Evolutionary conservation across 2,113 vertebrate species (phyloP), one percentile per base, ranked within the genome.

Genomic region (Meleagris gallopavo): DNA sequence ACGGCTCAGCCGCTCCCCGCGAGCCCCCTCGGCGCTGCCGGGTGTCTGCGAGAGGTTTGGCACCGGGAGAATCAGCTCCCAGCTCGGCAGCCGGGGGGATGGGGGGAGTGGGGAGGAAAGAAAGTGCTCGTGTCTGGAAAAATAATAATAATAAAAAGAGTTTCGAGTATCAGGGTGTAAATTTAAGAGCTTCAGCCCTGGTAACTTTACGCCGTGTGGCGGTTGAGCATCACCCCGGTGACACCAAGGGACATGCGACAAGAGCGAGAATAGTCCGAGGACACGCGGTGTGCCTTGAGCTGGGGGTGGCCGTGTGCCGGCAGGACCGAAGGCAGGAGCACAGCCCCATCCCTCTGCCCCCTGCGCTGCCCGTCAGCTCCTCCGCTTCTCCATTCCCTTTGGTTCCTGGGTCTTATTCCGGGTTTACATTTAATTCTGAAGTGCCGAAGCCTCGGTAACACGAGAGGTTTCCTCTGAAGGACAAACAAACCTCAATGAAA

Each of bases 31-130:
- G 34, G 78, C 88, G 90, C 92, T 84, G 90, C 93, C 91, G 76
- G 83, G 92, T 89, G 91, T 79, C 87, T 58, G 78, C 74, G 89
- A 96, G 87, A 50, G 79, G 67, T 29, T 84, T 95, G 95, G 94
- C 93, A 94, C 82, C 24, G 60, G 78, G 25, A 89, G 67, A 83
- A 85, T 54, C 73, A 87, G 83, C 82, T 77, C 91, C 24, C 71
- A 95, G 73, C 75, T 80, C 82, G 71, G 60, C 89, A 81, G 80
- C 30, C 21, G 18, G 30, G 52, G 48, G 48, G 48, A 41, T 13
- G 7, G 46, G 20, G 46, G 10, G 20, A 20, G 46, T 10, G 5
- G 48, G 48, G 21, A 24, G 25, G 25, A 14, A 11, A 17, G 25
- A 25, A 19, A 29, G 2, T 19, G 57, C 34, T 75, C 5, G 14